Conservation (phyloP, 2,113 vertebrate species). For the Numida meleagris region DNA sequence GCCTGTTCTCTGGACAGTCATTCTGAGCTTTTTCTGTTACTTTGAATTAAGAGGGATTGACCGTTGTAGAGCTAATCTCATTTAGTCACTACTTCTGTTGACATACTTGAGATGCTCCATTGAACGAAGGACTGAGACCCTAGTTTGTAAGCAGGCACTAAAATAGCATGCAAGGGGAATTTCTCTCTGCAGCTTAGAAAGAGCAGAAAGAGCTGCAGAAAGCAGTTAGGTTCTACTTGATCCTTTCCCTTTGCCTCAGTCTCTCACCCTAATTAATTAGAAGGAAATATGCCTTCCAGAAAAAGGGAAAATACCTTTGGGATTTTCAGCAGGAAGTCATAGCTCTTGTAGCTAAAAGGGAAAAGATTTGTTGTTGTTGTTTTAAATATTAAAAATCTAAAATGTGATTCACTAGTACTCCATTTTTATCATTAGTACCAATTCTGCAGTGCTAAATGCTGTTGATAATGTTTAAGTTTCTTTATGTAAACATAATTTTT, state of each 20-base stretch:
- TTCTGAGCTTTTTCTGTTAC: neutral
- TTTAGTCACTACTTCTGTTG: neutral
- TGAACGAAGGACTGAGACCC: neutral
- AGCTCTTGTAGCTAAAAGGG: conserved; percentile 66
- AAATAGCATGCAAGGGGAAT: neutral
- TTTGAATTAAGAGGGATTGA: neutral
- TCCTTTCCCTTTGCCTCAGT: conserved; percentile 32
- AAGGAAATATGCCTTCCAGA: conserved; percentile 73
- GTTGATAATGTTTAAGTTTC: conserved; percentile 59
- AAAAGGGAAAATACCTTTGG: conserved; percentile 66
- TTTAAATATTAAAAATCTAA: conserved; percentile 73
- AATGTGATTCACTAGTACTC: conserved; percentile 47
- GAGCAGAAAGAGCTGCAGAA: conserved; percentile 5
- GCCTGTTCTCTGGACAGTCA: neutral
- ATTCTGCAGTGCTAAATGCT: conserved; percentile 53
- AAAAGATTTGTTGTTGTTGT: conserved; percentile 70
- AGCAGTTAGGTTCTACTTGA: conserved; percentile 27
- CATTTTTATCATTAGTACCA: conserved; percentile 71
- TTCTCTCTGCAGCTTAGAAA: neutral
- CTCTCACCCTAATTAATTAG: conserved; percentile 74
- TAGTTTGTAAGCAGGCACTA: neutral
- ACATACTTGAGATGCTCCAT: neutral
- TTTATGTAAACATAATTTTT: conserved; percentile 51
- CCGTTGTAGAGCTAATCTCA: rapidly evolving
- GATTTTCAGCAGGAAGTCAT: conserved; percentile 76